phyloP scores from a whole-genome alignment of 2,113 vertebrate species.

The Nesogale talazaci region DNA sequence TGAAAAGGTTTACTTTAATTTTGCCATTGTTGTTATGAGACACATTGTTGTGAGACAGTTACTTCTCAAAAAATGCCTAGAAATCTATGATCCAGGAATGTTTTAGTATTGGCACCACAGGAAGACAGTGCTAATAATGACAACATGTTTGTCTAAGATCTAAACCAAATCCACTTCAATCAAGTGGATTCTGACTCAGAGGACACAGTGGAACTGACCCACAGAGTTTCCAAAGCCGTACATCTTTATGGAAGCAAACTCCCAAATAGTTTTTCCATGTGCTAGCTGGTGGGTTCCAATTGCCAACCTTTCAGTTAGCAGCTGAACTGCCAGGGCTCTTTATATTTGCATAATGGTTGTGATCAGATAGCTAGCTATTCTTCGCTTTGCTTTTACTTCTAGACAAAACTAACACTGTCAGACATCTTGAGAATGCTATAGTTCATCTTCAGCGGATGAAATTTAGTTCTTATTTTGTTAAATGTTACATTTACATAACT shows the following conservation, averaged over 20 bases:
- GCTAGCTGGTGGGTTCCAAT: too few relatives aligned
- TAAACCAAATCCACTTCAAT: too few relatives aligned
- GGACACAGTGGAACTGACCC: too few relatives aligned
- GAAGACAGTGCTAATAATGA: neutral
- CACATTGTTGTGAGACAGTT: neutral
- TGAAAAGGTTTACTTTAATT: constrained; percentile 27
- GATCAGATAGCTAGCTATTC: constrained; percentile 43
- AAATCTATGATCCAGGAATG: neutral
- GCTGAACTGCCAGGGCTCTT: too few relatives aligned
- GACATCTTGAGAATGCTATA: constrained; percentile 78
- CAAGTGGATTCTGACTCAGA: too few relatives aligned
- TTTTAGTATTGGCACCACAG: neutral
- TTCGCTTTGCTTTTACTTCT: constrained; percentile 37
- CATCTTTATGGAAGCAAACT: too few relatives aligned
- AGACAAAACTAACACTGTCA: constrained; percentile 73
- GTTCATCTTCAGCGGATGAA: constrained; percentile 76
- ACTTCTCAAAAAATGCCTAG: neutral
- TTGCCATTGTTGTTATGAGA: too few relatives aligned
- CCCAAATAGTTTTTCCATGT: too few relatives aligned
- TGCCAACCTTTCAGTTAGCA: too few relatives aligned
- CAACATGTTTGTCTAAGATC: neutral
- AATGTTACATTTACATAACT: constrained; percentile 84
- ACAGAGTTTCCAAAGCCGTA: too few relatives aligned
- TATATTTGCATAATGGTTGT: neutral
- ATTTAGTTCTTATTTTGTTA: constrained; percentile 81